Conservation (phyloP, 2,888 invertebrate genomes). For the Apodemia zela region DNA sequence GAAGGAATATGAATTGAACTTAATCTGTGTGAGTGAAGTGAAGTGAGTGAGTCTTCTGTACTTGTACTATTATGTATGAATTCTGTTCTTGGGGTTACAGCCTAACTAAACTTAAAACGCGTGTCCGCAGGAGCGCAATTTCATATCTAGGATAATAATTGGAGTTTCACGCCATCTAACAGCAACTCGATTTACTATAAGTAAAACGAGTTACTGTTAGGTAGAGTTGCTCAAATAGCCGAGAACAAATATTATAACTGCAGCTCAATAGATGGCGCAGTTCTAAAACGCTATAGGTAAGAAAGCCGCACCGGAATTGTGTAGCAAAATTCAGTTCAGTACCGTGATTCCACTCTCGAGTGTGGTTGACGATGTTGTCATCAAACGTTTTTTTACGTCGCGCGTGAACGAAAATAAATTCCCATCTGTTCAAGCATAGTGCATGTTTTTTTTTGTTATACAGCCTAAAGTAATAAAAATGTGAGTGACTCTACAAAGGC, state of each 20-base stretch:
- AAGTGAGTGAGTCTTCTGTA: too few species aligned
- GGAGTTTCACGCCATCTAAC: conserved; percentile 16
- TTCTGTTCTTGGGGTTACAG: too few species aligned
- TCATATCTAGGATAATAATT: too few species aligned
- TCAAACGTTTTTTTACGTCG: conserved; percentile 42
- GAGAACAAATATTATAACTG: background rate
- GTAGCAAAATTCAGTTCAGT: conserved; percentile 50
- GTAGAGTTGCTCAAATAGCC: too few species aligned
- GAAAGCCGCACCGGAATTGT: conserved; percentile 58
- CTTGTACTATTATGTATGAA: too few species aligned
- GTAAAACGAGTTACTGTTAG: too few species aligned
- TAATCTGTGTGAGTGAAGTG: too few species aligned
- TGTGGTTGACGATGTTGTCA: conserved; percentile 35
- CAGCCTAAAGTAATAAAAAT: conserved; percentile 52
- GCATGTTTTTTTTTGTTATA: conserved; percentile 64
- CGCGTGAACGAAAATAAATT: conserved; percentile 73
- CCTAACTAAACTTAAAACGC: too few species aligned
- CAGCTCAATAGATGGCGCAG: conserved; percentile 47
- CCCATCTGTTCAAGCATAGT: conserved; percentile 76
- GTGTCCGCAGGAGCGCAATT: background rate
- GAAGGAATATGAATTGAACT: too few species aligned
- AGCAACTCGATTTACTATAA: background rate
- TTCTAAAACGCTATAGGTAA: conserved; percentile 33
- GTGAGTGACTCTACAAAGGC: conserved; percentile 47
- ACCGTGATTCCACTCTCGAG: conserved; percentile 55